Evolutionary conservation across 2,113 vertebrate species (phyloP).

Genomic region (Eretmochelys imbricata): DNA sequence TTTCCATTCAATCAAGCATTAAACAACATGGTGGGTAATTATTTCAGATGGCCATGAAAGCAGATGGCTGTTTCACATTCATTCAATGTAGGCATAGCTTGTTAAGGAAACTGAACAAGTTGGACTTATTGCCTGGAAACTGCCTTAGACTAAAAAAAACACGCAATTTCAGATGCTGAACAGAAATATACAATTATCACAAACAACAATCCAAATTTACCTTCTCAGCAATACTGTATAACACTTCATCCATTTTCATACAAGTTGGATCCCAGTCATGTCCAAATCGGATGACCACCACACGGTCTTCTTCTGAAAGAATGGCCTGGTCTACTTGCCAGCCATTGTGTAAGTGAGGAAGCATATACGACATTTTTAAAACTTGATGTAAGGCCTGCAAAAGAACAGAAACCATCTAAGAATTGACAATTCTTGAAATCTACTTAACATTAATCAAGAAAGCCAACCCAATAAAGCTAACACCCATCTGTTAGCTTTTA

Average conservation of each 20-base stretch:
- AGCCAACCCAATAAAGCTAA: not conserved
- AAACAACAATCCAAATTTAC: slow-evolving; percentile 43
- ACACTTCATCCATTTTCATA: slow-evolving; percentile 99
- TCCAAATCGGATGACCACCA: slow-evolving; percentile 95
- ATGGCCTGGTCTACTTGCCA: slow-evolving; percentile 99
- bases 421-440: not conserved
- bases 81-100: not conserved
- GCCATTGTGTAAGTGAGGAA: slow-evolving; percentile 97
- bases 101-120: not conserved
- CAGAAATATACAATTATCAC: accelerated
- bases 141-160: accelerated
- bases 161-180: accelerated
- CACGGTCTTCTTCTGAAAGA: slow-evolving; percentile 96
- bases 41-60: accelerated
- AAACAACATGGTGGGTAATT: accelerated
- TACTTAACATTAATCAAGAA: not conserved
- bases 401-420: not conserved
- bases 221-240: slow-evolving; percentile 98
- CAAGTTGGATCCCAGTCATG: slow-evolving; percentile 99
- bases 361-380: slow-evolving; percentile 96
- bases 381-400: not conserved
- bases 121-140: accelerated
- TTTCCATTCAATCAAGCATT: accelerated
- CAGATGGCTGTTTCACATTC: not conserved
- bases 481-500: not conserved